A percentile compares a stretch with the other conserved stretches of the same genome.
Conservation (phyloP, 2,888 invertebrate species). For the Drosophila ezoana region DNA sequence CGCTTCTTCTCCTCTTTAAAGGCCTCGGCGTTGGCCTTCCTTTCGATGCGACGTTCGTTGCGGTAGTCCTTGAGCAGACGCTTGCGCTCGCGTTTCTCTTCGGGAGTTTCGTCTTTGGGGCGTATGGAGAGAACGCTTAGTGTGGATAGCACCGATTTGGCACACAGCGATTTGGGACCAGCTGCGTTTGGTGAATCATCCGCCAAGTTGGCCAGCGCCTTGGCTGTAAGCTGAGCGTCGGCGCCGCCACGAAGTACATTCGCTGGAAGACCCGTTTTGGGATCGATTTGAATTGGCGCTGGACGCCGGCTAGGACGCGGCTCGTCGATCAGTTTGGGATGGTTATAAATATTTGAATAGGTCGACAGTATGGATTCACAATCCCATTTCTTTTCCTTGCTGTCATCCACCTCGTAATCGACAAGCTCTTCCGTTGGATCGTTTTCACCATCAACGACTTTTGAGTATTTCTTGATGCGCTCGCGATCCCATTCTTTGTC, state of each 20-base stretch:
- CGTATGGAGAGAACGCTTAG: slow-evolving; percentile 89
- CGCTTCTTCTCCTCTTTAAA: slow-evolving; percentile 94
- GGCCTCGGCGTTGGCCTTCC: slow-evolving; percentile 91
- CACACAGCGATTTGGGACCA: slow-evolving; percentile 87
- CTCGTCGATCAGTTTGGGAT: slow-evolving; percentile 94
- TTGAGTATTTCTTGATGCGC: slow-evolving; percentile 79
- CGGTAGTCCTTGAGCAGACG: slow-evolving; percentile 91
- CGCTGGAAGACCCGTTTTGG: slow-evolving; percentile 91
- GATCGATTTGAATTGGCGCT: slow-evolving; percentile 88
- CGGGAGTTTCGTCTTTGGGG: slow-evolving; percentile 91
- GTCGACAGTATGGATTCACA: slow-evolving; percentile 96
- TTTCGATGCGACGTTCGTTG: slow-evolving; percentile 91
- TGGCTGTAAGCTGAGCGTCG: slow-evolving; percentile 88
- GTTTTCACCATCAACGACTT: slow-evolving; percentile 84
- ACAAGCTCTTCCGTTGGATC: slow-evolving; percentile 87
- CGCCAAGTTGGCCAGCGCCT: slow-evolving; percentile 89
- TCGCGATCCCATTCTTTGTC: slow-evolving; percentile 87
- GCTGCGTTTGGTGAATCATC: slow-evolving; percentile 75
- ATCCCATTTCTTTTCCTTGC: slow-evolving; percentile 92
- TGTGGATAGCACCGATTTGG: slow-evolving; percentile 89
- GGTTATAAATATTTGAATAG: slow-evolving; percentile 96
- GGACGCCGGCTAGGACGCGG: slow-evolving; percentile 85
- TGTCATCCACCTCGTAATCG: slow-evolving; percentile 87
- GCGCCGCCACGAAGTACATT: slow-evolving; percentile 87
- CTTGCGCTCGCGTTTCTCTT: slow-evolving; percentile 92